phyloP scores from a whole-genome alignment of 2,113 vertebrate species.

The Cairina moschata region DNA sequence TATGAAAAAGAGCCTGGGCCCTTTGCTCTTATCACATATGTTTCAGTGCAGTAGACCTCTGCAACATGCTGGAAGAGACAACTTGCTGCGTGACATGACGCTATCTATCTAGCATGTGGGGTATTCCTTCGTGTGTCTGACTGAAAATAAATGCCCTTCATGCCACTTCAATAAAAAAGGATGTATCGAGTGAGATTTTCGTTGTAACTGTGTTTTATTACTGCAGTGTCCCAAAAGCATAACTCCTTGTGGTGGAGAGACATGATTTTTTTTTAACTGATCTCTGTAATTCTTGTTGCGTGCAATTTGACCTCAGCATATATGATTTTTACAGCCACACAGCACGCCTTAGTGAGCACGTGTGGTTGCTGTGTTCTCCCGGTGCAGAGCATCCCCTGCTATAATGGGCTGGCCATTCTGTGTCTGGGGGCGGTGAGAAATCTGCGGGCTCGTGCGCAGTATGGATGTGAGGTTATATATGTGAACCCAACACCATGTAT shows the following conservation, averaged over 20 bases:
- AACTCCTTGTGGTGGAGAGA: background rate
- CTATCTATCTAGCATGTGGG: background rate
- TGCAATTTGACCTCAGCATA: background rate
- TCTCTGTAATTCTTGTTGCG: slow-evolving; percentile 32
- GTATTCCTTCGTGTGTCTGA: background rate
- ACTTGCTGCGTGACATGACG: accelerated
- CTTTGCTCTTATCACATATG: slow-evolving; percentile 14
- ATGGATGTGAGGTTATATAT: accelerated
- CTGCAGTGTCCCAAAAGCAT: background rate
- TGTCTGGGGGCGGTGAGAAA: background rate
- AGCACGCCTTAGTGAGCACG: background rate
- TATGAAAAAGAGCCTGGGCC: slow-evolving; percentile 15
- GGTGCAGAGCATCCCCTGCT: background rate
- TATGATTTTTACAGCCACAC: background rate
- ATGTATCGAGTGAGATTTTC: background rate
- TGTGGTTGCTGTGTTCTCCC: background rate
- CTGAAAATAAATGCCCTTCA: slow-evolving; percentile 13
- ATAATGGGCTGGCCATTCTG: background rate
- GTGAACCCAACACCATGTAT: accelerated
- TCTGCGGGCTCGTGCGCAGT: accelerated
- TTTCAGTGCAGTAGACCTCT: background rate
- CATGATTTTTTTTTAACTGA: background rate
- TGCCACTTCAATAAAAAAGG: background rate
- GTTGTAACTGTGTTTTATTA: background rate
- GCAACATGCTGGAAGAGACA: background rate